A percentile compares a stretch with the other conserved stretches of the same genome.
phyloP scores from a whole-genome alignment of 2,797 vertebrate species.

The Ctenochaetus hawaiiensis region DNA sequence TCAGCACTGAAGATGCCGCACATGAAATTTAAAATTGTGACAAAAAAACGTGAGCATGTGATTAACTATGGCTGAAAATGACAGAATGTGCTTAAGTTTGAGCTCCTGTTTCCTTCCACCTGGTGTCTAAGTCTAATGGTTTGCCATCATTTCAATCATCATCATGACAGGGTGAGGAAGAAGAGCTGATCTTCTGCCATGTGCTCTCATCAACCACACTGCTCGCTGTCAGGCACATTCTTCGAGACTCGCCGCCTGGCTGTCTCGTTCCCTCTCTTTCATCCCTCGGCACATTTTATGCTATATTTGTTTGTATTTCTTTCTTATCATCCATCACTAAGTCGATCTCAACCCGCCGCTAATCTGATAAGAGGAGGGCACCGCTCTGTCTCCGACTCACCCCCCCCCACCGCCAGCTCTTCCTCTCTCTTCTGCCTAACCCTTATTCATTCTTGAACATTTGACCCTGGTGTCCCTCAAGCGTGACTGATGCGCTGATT shows the following conservation, averaged over 20 bases:
- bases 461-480: conserved; percentile 68
- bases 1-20: background rate
- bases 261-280: conserved; percentile 62
- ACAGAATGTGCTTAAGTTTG: background rate
- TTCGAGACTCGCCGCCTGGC: conserved; percentile 41
- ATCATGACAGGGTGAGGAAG: conserved; percentile 5
- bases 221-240: conserved; percentile 44
- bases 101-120: conserved; percentile 22
- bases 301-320: conserved; percentile 77
- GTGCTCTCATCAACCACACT: conserved; percentile 21
- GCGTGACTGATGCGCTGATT: conserved; percentile 76
- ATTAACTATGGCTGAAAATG: conserved; percentile 19
- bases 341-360: conserved; percentile 70
- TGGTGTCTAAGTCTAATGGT: conserved; percentile 28
- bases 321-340: conserved; percentile 77
- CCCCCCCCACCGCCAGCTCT: conserved; percentile 60
- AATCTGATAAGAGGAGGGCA: conserved; percentile 83
- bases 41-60: conserved; percentile 17
- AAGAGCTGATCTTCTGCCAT: conserved; percentile 30
- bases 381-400: conserved; percentile 77
- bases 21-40: background rate
- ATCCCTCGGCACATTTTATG: conserved; percentile 70
- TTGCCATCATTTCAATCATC: conserved; percentile 35
- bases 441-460: conserved; percentile 77
- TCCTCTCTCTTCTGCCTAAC: conserved; percentile 63